phyloP scores from a whole-genome alignment of 2,888 invertebrate genomes.

The Petrolisthes cinctipes region DNA sequence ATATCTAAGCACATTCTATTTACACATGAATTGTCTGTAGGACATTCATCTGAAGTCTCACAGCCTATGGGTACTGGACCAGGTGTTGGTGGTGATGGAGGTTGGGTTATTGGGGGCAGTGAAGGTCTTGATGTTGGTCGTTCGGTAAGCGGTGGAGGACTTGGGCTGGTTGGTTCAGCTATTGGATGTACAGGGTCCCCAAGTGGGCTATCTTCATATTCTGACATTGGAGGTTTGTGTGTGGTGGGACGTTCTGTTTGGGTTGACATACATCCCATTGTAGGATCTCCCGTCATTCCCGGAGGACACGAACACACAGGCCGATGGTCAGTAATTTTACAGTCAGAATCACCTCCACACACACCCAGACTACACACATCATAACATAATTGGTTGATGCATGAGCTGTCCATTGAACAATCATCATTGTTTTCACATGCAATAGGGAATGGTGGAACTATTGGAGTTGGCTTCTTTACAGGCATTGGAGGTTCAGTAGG shows the following conservation, averaged over 20 bases:
- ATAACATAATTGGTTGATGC: slow-evolving; percentile 86
- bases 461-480: slow-evolving; percentile 33
- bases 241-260: slow-evolving; percentile 17
- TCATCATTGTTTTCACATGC: slow-evolving; percentile 83
- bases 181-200: slow-evolving; percentile 76
- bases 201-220: not conserved
- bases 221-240: slow-evolving; percentile 72
- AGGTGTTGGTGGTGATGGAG: slow-evolving; percentile 54
- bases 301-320: slow-evolving; percentile 85
- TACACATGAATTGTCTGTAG: slow-evolving; percentile 66
- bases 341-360: slow-evolving; percentile 83
- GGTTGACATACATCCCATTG: slow-evolving; percentile 65
- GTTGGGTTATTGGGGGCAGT: slow-evolving; percentile 35
- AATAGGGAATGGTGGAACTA: slow-evolving; percentile 74
- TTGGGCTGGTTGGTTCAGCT: slow-evolving; percentile 18
- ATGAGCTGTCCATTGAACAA: slow-evolving; percentile 86
- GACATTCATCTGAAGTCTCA: slow-evolving; percentile 57
- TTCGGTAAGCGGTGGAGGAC: slow-evolving; percentile 44
- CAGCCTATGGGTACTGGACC: slow-evolving; percentile 51
- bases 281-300: slow-evolving; percentile 76
- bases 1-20: slow-evolving; percentile 62
- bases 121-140: slow-evolving; percentile 33
- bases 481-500: slow-evolving; percentile 21
- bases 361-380: slow-evolving; percentile 85
- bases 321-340: slow-evolving; percentile 84